Evolutionary conservation across 1,140 invertebrate species (phyloP).

Genomic region (Drosophila tani): DNA sequence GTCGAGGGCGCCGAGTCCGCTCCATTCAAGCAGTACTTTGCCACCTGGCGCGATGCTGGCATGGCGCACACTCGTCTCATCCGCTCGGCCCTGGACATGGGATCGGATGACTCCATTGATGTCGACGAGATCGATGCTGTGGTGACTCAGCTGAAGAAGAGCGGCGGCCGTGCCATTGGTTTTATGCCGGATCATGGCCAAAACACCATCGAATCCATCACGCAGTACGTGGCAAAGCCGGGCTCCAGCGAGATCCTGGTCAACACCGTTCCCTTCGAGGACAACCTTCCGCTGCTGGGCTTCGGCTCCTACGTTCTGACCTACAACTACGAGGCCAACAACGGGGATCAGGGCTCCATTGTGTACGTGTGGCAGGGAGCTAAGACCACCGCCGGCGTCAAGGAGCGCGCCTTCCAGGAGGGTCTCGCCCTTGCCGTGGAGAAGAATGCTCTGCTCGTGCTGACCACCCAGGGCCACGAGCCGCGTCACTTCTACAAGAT

Average conservation of each 20-base stretch:
- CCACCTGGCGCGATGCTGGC: constrained; percentile 89
- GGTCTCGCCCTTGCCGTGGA: constrained; percentile 88
- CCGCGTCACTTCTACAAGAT: constrained; percentile 91
- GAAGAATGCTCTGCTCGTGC: constrained; percentile 86
- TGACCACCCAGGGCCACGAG: constrained; percentile 90
- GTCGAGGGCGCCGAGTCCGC: constrained; percentile 91
- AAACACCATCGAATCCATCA: constrained; percentile 62
- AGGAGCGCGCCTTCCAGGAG: constrained; percentile 87
- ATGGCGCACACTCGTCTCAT: constrained; percentile 87
- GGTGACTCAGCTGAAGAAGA: constrained; percentile 81
- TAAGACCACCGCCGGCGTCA: constrained; percentile 55
- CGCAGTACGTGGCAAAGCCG: constrained; percentile 64
- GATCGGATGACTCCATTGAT: constrained; percentile 75
- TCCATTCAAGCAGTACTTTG: constrained; percentile 92
- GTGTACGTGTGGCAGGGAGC: constrained; percentile 89
- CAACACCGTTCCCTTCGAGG: constrained; percentile 86
- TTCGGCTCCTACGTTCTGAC: constrained; percentile 92
- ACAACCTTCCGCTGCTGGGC: constrained; percentile 90
- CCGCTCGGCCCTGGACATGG: constrained; percentile 84
- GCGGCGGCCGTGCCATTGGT: constrained; percentile 87
- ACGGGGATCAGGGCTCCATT: constrained; percentile 86
- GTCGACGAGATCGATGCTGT: constrained; percentile 74
- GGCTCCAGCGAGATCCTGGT: constrained; percentile 54
- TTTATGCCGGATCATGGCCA: constrained; percentile 91
- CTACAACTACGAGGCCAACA: constrained; percentile 88